phyloP scores from a whole-genome alignment of 2,113 vertebrate species.

The Microcebus ravelobensis region DNA sequence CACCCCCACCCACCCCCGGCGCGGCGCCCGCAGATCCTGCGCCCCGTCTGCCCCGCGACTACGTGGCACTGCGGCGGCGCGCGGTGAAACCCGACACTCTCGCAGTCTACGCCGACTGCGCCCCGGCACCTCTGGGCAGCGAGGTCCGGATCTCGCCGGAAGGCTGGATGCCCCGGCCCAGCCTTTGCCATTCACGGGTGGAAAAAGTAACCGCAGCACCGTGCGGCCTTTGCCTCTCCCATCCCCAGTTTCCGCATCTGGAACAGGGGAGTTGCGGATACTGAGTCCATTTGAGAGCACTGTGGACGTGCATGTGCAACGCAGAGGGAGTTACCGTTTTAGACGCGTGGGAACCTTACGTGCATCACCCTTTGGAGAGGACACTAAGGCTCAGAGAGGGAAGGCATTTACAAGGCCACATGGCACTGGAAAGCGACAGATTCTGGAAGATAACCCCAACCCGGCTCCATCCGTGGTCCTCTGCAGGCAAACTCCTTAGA shows the following conservation, averaged over 20 bases:
- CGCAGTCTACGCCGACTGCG: not conserved
- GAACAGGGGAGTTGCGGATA: not conserved
- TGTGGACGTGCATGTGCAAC: not conserved
- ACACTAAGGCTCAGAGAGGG: not conserved
- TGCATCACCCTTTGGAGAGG: not conserved
- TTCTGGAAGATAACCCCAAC: not conserved
- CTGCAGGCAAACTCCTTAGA: not conserved
- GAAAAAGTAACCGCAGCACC: not conserved
- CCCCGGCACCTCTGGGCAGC: not conserved
- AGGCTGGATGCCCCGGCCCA: not conserved
- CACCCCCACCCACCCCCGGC: not conserved
- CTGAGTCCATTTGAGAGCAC: not conserved
- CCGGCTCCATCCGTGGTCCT: no score
- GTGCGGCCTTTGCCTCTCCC: not conserved
- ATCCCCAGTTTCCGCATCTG: not conserved
- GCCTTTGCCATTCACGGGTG: not conserved
- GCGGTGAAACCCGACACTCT: not conserved
- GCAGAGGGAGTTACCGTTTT: not conserved
- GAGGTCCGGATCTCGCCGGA: not conserved
- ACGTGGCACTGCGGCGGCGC: constrained; percentile 62
- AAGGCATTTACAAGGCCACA: not conserved
- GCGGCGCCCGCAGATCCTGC: not conserved
- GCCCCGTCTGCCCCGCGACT: not conserved
- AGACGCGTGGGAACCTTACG: not conserved
- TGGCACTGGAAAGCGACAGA: not conserved